Conservation (phyloP, 2,113 vertebrate species). For the Oryzias curvinotus region DNA sequence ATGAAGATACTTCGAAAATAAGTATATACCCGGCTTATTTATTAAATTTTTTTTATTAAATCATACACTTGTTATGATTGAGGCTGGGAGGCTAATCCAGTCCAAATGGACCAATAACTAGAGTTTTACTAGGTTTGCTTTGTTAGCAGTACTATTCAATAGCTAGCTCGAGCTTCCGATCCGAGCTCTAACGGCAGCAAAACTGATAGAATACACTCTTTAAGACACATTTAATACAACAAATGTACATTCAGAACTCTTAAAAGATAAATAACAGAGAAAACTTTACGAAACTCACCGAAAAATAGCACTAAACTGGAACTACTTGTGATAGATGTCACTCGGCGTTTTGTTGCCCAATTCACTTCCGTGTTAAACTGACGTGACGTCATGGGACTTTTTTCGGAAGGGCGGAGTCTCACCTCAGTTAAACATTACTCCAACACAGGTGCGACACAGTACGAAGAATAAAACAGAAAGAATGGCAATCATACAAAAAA, state of each 20-base stretch:
- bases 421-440: neutral
- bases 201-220: no score
- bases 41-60: neutral
- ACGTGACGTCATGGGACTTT: slow-evolving; percentile 44
- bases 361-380: slow-evolving; percentile 62
- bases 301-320: neutral
- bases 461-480: neutral
- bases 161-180: no score
- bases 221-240: neutral
- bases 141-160: slow-evolving; percentile 21
- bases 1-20: neutral
- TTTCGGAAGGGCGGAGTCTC: slow-evolving; percentile 20
- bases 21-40: neutral
- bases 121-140: slow-evolving; percentile 6
- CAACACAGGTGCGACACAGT: neutral
- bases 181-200: slow-evolving; percentile 15
- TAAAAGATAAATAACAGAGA: neutral
- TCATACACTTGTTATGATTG: accelerated
- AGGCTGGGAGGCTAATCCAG: no score
- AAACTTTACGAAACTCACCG: slow-evolving; percentile 25
- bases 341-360: slow-evolving; percentile 26
- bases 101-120: no score
- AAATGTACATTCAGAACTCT: neutral
- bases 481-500: no score
- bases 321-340: slow-evolving; percentile 46